These are phyloP conservation scores for Aleadryas rufinucha DNA, from an alignment of 2,113 vertebrate species.

Conservation along the genomic window DNA sequence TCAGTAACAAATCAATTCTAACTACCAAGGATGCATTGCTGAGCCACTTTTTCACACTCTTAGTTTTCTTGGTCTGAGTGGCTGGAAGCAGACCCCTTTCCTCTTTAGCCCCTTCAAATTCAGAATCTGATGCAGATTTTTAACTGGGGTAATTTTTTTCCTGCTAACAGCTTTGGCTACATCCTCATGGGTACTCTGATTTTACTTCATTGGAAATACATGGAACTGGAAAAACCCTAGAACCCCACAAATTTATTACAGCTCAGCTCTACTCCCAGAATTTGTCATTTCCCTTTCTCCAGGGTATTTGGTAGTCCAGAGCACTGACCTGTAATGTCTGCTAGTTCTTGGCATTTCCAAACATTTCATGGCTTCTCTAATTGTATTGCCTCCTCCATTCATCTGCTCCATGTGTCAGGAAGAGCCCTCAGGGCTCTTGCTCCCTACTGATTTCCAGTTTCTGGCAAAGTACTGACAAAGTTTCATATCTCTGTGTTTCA, in stretches of 20 bases:
- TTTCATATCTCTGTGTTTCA: background rate
- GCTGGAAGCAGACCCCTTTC: background rate
- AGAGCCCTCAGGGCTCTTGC: background rate
- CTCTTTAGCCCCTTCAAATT: background rate
- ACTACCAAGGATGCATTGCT: background rate
- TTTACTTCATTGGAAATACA: background rate
- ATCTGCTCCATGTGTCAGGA: background rate
- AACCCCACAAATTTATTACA: background rate
- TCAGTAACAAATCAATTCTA: background rate
- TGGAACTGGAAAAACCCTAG: background rate
- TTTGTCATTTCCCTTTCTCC: background rate
- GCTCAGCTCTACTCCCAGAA: background rate
- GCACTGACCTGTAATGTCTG: background rate
- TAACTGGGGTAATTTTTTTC: background rate
- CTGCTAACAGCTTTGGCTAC: background rate
- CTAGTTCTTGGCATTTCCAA: background rate
- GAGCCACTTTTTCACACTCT: background rate
- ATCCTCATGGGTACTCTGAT: background rate
- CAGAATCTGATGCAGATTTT: background rate
- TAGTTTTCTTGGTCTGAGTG: background rate
- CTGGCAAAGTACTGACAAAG: background rate
- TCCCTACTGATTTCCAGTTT: background rate
- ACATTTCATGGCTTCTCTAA: background rate
- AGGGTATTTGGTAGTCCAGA: background rate
- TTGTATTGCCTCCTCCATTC: background rate